Percentiles rank a stretch among this genome's conserved stretches.
These are phyloP conservation scores for Psittacula cyanocephala DNA, from an alignment of 2,113 vertebrate genomes.

Conservation along the genomic window DNA sequence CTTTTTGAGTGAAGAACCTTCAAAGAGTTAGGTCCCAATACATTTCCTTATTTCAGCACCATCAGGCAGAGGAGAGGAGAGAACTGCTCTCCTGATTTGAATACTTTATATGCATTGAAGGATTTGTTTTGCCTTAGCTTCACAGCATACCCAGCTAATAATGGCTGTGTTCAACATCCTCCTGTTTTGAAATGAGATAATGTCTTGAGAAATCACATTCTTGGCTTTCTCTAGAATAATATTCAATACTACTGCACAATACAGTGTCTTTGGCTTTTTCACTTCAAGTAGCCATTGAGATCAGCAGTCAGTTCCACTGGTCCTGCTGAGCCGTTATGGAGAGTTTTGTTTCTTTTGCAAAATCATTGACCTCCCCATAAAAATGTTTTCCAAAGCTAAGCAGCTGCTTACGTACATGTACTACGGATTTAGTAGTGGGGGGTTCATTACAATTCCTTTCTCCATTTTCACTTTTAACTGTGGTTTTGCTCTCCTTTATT, in stretches of 20 bases:
- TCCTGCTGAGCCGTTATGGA: neutral
- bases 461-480: neutral
- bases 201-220: neutral
- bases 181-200: neutral
- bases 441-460: neutral
- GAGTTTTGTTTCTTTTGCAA: neutral
- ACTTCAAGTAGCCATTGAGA: neutral
- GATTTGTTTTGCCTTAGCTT: neutral
- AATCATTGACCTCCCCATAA: neutral
- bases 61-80: neutral
- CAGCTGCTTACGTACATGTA: neutral
- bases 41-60: neutral
- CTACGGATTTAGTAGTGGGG: neutral
- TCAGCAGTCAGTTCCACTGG: neutral
- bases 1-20: neutral
- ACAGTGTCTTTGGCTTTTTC: neutral
- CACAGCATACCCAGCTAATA: neutral
- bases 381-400: neutral
- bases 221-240: neutral
- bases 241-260: neutral
- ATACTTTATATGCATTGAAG: neutral
- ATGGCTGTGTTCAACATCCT: neutral
- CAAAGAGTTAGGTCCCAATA: neutral
- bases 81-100: neutral
- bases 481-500: constrained; percentile 34